phyloP scores from a whole-genome alignment of 2,113 vertebrate species.

The Anolis sagrei region DNA sequence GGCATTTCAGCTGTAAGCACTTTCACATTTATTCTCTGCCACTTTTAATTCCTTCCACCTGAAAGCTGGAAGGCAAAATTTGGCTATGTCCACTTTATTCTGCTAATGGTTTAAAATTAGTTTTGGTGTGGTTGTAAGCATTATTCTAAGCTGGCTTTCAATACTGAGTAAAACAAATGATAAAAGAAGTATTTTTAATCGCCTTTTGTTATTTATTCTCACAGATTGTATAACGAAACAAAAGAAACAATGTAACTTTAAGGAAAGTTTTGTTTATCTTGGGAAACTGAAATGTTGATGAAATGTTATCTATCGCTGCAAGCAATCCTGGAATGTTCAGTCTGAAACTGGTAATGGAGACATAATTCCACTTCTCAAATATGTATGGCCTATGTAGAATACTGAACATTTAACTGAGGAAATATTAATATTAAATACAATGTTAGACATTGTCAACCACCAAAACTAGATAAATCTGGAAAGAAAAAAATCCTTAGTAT shows the following conservation, averaged over 20 bases:
- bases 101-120: conserved; percentile 60
- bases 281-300: background rate
- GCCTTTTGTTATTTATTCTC: conserved; percentile 47
- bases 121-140: conserved; percentile 56
- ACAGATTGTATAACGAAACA: conserved; percentile 42
- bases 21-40: conserved; percentile 68
- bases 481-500: too few relatives aligned
- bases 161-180: conserved; percentile 47
- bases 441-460: too few relatives aligned
- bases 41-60: conserved; percentile 69
- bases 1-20: conserved; percentile 68
- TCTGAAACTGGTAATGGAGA: too few relatives aligned
- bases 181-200: conserved; percentile 24
- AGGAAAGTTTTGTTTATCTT: background rate
- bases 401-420: too few relatives aligned
- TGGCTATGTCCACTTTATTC: conserved; percentile 54
- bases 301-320: background rate
- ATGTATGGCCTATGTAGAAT: too few relatives aligned
- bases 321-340: too few relatives aligned
- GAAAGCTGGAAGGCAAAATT: conserved; percentile 68
- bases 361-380: too few relatives aligned
- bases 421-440: too few relatives aligned
- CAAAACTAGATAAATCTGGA: too few relatives aligned
- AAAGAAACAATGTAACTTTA: conserved; percentile 3
- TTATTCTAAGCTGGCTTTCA: conserved; percentile 56